Percentiles rank a stretch among this genome's conserved stretches.
These are phyloP conservation scores for Mesoligia furuncula DNA, from an alignment of 2,888 invertebrate genomes.

Conservation along the genomic window DNA sequence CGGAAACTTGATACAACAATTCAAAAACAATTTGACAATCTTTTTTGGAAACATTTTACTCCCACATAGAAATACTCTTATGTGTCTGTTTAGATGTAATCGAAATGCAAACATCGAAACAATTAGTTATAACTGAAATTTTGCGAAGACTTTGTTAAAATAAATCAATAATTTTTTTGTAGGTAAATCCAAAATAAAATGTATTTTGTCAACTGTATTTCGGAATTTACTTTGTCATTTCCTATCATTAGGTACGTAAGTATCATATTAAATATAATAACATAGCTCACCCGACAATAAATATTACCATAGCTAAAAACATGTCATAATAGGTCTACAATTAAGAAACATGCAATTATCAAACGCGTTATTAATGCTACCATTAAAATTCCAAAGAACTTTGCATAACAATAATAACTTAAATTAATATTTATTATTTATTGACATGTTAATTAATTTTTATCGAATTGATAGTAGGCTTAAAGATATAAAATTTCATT, in stretches of 20 bases:
- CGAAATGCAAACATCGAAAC: background rate
- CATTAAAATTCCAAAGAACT: conserved; percentile 50
- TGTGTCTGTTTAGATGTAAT: background rate
- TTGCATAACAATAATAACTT: conserved; percentile 27
- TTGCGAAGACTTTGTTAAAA: background rate
- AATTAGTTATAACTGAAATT: background rate
- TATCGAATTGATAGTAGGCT: conserved; percentile 11
- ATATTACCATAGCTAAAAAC: background rate
- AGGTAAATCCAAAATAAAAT: background rate
- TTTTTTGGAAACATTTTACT: background rate
- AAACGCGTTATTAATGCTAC: conserved; percentile 18
- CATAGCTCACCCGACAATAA: background rate
- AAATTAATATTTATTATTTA: conserved; percentile 26
- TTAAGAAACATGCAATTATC: conserved; percentile 45
- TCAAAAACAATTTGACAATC: too few species aligned
- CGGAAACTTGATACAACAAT: background rate
- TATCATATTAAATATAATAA: conserved; percentile 9
- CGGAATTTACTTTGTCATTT: background rate
- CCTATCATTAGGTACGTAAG: background rate
- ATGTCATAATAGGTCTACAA: background rate
- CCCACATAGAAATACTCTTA: background rate
- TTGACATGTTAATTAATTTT: conserved; percentile 17
- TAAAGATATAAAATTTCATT: conserved; percentile 11
- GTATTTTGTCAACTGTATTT: background rate
- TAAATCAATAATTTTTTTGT: background rate